Conservation (phyloP, 2,797 vertebrate species). For the Rhynchotus rufescens region DNA sequence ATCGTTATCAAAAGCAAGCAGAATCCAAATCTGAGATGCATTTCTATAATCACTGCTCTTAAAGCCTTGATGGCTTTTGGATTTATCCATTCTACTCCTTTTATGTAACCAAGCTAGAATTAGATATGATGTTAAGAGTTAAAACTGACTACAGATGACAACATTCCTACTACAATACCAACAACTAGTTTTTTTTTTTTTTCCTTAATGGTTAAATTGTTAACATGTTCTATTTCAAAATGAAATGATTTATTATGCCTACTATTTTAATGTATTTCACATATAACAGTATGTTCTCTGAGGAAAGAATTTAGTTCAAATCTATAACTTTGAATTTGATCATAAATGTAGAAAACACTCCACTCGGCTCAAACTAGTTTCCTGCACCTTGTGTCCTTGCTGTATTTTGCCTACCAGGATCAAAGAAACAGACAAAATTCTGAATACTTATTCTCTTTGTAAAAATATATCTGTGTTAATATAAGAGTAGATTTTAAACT, state of each 20-base stretch:
- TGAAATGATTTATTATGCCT: rapidly evolving
- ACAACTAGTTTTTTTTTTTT: not conserved
- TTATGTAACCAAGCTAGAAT: not conserved
- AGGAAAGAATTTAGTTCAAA: not conserved
- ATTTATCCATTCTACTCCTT: not conserved
- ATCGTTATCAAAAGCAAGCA: not conserved
- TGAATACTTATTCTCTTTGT: not conserved
- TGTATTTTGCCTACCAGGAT: not conserved
- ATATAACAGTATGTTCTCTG: not conserved
- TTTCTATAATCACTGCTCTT: not conserved
- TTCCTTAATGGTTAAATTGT: not conserved
- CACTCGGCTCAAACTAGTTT: not conserved
- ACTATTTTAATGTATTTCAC: not conserved
- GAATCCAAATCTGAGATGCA: not conserved
- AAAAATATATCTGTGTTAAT: not conserved
- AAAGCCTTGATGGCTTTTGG: not conserved
- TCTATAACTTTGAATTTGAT: not conserved
- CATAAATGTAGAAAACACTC: not conserved
- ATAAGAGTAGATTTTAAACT: not conserved
- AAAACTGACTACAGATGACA: not conserved
- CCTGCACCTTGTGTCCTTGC: not conserved
- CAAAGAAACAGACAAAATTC: not conserved
- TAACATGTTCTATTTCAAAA: not conserved
- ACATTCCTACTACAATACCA: not conserved
- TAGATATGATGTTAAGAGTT: not conserved